A percentile compares a stretch with the other conserved stretches of the same genome.
phyloP scores from a whole-genome alignment of 2,113 vertebrate species.

The Amphilophus citrinellus region DNA sequence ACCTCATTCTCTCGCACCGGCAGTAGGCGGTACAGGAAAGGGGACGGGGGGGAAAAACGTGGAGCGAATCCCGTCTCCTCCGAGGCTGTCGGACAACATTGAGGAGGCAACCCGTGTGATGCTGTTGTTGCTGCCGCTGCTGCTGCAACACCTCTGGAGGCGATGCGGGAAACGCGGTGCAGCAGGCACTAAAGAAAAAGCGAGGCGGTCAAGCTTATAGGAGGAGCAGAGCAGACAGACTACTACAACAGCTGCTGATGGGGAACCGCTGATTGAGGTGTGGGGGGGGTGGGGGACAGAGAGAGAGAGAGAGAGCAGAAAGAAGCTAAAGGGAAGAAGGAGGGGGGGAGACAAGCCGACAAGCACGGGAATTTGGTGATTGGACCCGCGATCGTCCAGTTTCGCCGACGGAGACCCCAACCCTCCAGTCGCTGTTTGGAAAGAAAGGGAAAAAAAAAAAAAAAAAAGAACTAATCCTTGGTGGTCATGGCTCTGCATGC shows the following conservation, averaged over 20 bases:
- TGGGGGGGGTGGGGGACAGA: background rate
- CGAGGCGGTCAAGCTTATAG: constrained; percentile 11
- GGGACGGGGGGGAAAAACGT: background rate
- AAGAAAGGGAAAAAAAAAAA: background rate
- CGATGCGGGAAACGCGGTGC: constrained; percentile 54
- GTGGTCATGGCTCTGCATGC: constrained; percentile 46
- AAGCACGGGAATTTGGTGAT: constrained; percentile 35
- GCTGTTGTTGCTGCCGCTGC: constrained; percentile 37
- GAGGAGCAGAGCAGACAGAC: constrained; percentile 40
- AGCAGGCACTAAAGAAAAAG: constrained; percentile 17
- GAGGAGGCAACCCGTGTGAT: constrained; percentile 29
- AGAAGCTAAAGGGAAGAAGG: constrained; percentile 23
- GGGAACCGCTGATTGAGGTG: constrained; percentile 32
- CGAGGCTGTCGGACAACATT: constrained; percentile 13
- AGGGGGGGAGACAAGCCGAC: constrained; percentile 37
- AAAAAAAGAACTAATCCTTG: background rate
- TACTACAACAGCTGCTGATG: constrained; percentile 48
- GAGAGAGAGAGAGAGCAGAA: background rate
- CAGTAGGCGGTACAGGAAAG: constrained; percentile 30
- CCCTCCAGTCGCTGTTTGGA: background rate
- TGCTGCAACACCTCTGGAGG: constrained; percentile 56
- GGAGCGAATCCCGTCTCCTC: constrained; percentile 32
- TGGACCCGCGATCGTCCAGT: constrained; percentile 38
- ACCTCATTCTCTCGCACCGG: constrained; percentile 27
- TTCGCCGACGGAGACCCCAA: constrained; percentile 27